Percentiles rank a stretch among this genome's conserved stretches.
phyloP scores from a whole-genome alignment of 2,888 invertebrate species.

The Magallana nippona region DNA sequence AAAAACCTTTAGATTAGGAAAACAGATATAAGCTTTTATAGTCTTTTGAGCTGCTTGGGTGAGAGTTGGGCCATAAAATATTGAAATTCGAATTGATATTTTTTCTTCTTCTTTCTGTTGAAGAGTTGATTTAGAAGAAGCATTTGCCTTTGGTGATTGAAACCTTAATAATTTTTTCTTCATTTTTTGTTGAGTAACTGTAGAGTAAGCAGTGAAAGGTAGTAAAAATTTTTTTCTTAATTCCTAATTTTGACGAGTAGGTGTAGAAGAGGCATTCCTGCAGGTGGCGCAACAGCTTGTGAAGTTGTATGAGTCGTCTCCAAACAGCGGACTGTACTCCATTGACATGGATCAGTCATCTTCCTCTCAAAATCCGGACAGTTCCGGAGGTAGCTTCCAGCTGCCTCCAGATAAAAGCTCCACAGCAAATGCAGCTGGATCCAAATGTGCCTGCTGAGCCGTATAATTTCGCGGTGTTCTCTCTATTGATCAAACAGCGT shows the following conservation, averaged over 20 bases:
- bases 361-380: background rate
- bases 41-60: background rate
- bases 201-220: too few relatives aligned
- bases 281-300: conserved; percentile 72
- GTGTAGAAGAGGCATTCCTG: conserved; percentile 75
- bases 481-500: too few relatives aligned
- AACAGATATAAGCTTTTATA: too few relatives aligned
- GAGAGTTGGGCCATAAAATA: background rate
- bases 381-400: background rate
- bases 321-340: conserved; percentile 67
- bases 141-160: too few relatives aligned
- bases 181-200: too few relatives aligned
- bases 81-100: background rate
- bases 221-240: too few relatives aligned
- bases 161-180: too few relatives aligned
- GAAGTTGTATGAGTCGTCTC: conserved; percentile 70
- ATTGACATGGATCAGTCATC: conserved; percentile 47
- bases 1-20: too few relatives aligned
- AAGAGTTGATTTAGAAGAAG: too few relatives aligned
- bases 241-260: conserved; percentile 50
- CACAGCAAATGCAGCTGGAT: background rate
- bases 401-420: conserved; percentile 11
- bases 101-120: too few relatives aligned
- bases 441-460: conserved; percentile 32
- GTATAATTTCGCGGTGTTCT: too few relatives aligned